A percentile compares a stretch with the other conserved stretches of the same genome.
Conservation (phyloP, 2,113 vertebrate genomes). For the Candoia aspera region DNA sequence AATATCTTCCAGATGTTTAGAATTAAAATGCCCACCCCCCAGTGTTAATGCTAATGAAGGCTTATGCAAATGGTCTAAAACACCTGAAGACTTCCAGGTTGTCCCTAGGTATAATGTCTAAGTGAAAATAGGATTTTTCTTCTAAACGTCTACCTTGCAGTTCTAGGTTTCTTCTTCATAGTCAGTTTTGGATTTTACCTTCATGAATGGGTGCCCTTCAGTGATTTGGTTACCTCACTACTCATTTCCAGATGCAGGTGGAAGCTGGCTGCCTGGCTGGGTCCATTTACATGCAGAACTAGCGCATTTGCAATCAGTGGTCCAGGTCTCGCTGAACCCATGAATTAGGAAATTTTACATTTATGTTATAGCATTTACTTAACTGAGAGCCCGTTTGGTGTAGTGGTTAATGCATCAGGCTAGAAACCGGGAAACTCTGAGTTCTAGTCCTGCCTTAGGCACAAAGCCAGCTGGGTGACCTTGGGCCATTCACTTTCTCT, state of each 20-base stretch:
- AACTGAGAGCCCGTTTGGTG: not conserved
- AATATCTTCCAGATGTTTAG: not conserved
- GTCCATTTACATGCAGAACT: not conserved
- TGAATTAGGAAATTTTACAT: not conserved
- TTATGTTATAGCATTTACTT: not conserved
- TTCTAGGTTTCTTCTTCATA: not conserved
- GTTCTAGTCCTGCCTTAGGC: too few relatives aligned
- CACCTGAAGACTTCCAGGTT: not conserved
- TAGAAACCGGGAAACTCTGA: too few relatives aligned
- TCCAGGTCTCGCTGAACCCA: not conserved
- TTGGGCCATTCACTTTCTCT: too few relatives aligned
- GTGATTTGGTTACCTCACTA: not conserved
- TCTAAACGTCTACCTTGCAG: not conserved
- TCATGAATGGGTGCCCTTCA: not conserved
- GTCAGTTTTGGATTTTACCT: not conserved
- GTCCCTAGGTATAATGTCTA: not conserved
- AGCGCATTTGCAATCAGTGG: not conserved
- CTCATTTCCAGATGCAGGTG: not conserved
- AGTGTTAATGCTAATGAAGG: not conserved
- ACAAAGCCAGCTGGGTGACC: too few relatives aligned
- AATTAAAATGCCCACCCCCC: not conserved
- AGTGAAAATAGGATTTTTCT: not conserved
- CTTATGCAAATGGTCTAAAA: not conserved
- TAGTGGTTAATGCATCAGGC: too few relatives aligned
- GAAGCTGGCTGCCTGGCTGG: too few relatives aligned